These are phyloP conservation scores for Drosophila rhopaloa DNA, from an alignment of 1,140 invertebrate species.

Conservation along the genomic window DNA sequence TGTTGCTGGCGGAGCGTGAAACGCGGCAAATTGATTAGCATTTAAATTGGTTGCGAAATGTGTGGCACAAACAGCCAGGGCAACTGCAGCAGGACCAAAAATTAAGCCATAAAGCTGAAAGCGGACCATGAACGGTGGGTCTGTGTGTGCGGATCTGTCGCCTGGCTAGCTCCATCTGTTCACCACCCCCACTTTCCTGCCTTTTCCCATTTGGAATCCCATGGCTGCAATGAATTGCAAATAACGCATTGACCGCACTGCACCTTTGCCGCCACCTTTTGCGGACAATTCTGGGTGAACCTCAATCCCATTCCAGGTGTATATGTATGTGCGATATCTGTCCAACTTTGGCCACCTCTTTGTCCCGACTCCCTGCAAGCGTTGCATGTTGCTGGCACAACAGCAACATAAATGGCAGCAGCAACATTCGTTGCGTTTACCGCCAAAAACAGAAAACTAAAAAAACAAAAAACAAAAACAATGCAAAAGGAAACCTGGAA, in stretches of 20 bases:
- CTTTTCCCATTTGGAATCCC: slow-evolving; percentile 55
- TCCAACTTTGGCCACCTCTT: slow-evolving; percentile 19
- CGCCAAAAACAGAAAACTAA: slow-evolving; percentile 75
- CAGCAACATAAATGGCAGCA: slow-evolving; percentile 60
- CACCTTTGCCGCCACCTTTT: slow-evolving; percentile 80
- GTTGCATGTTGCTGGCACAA: slow-evolving; percentile 62
- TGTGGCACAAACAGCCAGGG: slow-evolving; percentile 50
- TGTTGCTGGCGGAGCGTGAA: slow-evolving; percentile 41
- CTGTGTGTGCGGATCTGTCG: slow-evolving; percentile 15
- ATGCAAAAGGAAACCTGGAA: slow-evolving; percentile 30
- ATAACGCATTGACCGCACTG: slow-evolving; percentile 80
- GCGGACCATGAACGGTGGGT: slow-evolving; percentile 26
- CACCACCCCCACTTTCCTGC: slow-evolving; percentile 13
- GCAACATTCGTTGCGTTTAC: slow-evolving; percentile 78
- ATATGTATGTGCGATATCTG: slow-evolving; percentile 60
- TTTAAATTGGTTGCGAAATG: slow-evolving; percentile 76
- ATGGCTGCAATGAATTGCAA: slow-evolving; percentile 77
- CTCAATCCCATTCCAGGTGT: slow-evolving; percentile 40
- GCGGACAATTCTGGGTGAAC: slow-evolving; percentile 67
- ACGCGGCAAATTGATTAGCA: slow-evolving; percentile 73
- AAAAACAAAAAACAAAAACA: slow-evolving; percentile 41
- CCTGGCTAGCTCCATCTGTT: slow-evolving; percentile 34
- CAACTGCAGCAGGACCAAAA: slow-evolving; percentile 39
- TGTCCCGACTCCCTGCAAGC: not conserved
- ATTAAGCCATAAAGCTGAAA: slow-evolving; percentile 72